Base-by-base conservation (phyloP, 2,113 vertebrate species). In the Corythornis vintsioides region DNA sequence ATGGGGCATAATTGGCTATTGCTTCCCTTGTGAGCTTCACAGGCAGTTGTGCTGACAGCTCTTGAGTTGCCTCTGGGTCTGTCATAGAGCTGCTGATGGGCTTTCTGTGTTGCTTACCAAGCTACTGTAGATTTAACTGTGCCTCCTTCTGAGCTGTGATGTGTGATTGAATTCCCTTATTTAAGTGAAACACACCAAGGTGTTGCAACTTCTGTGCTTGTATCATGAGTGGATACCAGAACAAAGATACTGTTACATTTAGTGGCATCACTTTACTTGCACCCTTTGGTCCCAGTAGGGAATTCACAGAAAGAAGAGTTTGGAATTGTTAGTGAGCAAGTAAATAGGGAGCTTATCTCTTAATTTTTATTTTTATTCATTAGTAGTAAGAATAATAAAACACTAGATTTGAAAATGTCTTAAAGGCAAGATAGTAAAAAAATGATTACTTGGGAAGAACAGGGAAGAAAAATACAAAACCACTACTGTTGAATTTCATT, bases 11-110 rank as follows among this genome's bases (percentile, higher is more conserved):
- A 92, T 90, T 90, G 86, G 56, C 70, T 95, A 14, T 93, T 83
- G 75, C 65, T 96, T 96, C 84, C 86, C 84, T 95, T 76, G 69
- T 90, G 88, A 93, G 87, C 89, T 94, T 89, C 84, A 63, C 78
- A 83, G 81, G 38, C 65, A 72, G 76, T 90, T 92, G 63, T 86
- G 66, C 71, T 67, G 59, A 95, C 86, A 90, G 83, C 90, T 93
- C 93, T 90, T 11, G 35, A 94, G 91, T 90, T 94, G 89, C 80
- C 86, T 96, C 91, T 94, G 91, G 91, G 88, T 91, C 91, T 95
- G 90, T 96, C 96, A 92, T 63, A 76, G 95, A 93, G 82, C 80
- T 94, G 83, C 92, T 79, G 89, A 76, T 89, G 81, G 88, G 63
- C 77, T 87, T 70, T 92, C 85, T 73, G 40, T 83, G 52, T 73